Evolutionary conservation across 2,797 vertebrate species (phyloP).

Genomic region (Sylvilagus floridanus): DNA sequence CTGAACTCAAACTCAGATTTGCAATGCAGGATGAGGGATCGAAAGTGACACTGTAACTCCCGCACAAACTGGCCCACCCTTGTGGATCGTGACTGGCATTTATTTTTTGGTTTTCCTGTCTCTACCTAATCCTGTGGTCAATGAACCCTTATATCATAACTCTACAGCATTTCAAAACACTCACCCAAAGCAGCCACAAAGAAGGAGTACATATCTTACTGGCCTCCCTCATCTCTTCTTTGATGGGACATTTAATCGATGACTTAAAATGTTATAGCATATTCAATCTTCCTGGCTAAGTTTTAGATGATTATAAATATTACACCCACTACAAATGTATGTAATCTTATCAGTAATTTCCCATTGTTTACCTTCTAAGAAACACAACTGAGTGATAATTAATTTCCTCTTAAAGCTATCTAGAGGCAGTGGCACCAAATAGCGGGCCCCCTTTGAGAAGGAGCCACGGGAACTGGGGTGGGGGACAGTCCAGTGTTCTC

Average conservation of each 20-base stretch:
- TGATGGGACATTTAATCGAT: not conserved
- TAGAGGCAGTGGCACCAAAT: not conserved
- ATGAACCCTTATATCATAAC: not conserved
- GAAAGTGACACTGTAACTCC: no score
- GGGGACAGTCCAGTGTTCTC: not conserved
- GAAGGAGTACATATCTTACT: not conserved
- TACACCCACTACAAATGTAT: no score
- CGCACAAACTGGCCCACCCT: no score
- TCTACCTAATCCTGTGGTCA: not conserved
- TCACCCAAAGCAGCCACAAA: not conserved
- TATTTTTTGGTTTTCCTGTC: constrained; percentile 41
- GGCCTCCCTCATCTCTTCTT: not conserved
- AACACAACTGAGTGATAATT: not conserved
- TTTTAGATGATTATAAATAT: no score
- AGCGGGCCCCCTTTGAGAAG: not conserved
- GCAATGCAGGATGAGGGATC: no score
- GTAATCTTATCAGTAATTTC: not conserved
- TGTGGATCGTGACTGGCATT: not conserved
- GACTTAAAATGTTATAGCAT: not conserved
- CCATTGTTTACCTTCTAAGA: not conserved
- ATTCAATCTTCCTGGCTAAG: not conserved
- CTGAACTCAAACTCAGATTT: no score
- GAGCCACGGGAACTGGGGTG: not conserved
- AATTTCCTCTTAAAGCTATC: not conserved
- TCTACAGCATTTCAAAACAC: not conserved